Conservation (phyloP, 2,113 vertebrate species). For the Osmerus eperlanus region DNA sequence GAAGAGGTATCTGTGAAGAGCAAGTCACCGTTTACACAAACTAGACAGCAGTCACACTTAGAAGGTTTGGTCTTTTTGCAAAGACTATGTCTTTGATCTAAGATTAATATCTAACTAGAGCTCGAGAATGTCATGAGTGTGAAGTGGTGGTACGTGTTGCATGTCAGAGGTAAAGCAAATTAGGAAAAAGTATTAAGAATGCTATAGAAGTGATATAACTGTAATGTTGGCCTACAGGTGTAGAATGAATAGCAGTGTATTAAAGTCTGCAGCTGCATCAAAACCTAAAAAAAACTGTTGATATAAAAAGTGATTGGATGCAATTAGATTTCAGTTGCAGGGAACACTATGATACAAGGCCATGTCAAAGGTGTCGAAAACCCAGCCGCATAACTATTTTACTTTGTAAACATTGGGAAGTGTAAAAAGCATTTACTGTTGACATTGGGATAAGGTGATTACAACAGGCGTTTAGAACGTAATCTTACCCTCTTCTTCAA, state of each 20-base stretch:
- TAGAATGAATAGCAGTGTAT: too few species aligned
- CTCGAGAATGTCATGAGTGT: too few species aligned
- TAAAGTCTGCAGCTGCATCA: too few species aligned
- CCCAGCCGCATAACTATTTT: slow-evolving; percentile 4
- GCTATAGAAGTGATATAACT: neutral
- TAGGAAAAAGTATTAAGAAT: neutral
- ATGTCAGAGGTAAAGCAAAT: neutral
- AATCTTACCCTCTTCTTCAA: slow-evolving; percentile 66
- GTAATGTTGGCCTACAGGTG: neutral
- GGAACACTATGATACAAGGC: too few species aligned
- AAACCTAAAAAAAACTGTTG: too few species aligned
- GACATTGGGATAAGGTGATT: neutral
- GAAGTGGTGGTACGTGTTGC: neutral
- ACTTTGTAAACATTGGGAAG: slow-evolving; percentile 35
- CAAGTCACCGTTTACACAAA: slow-evolving; percentile 8
- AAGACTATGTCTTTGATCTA: too few species aligned
- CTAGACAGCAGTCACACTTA: neutral
- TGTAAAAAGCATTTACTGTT: slow-evolving; percentile 18
- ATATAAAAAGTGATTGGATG: too few species aligned
- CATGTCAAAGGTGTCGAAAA: neutral
- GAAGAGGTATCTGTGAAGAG: slow-evolving; percentile 54
- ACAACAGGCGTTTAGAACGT: neutral
- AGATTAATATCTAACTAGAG: too few species aligned
- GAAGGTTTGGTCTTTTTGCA: neutral
- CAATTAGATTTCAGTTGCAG: too few species aligned